Base-by-base conservation (phyloP, 2,888 invertebrate genomes). In the Dryadula phaetusa region DNA sequence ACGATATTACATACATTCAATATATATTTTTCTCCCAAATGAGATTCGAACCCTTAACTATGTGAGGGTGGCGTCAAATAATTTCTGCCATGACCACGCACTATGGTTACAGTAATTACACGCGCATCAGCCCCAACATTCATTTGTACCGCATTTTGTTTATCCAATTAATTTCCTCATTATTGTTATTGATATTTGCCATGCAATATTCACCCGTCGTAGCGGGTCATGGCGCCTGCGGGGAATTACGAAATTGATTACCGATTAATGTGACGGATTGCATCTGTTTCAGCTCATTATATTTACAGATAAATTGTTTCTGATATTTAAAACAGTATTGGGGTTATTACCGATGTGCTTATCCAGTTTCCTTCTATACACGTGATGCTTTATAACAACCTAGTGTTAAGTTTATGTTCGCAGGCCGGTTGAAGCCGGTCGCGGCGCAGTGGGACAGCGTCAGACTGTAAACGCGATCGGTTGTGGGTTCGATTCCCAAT, bases 101-200 rank as follows among this genome's bases (percentile, higher is more conserved):
- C 32, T 1, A 7, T 8, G 32, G 32, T 34, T 34, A 34, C 28
- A 28, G 32, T 34, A 34, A 8, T 34, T 34, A 12, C 37, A 37
- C 2, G 1, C 10, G 16, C 2, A 32, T 52, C 3, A 18, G 34
- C 18, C 53, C 0, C 32, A 7, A 14, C 0, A 16, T 34, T 53
- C 12, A 34, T 34, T 53, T 34, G 18, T 12, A 32, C 12, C 34
- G 12, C 10, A 34, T 53, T 34, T 53, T 34, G 54, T 14, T 54
- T 20, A 46, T 53, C 34, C 34, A 53, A 53, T 53, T 53, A 53
- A 16, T 52, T 47, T 3, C 10, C 8, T 52, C 16, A 53, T 53
- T 53, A 53, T 34, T 18, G 12, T 16, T 34, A 53, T 53, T 22
- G 46, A 22, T 47, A 47, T 22, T 20, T 22, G 47, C 22, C 22